phyloP scores from a whole-genome alignment of 1,140 invertebrate species.

The Brachionus koreanus region DNA sequence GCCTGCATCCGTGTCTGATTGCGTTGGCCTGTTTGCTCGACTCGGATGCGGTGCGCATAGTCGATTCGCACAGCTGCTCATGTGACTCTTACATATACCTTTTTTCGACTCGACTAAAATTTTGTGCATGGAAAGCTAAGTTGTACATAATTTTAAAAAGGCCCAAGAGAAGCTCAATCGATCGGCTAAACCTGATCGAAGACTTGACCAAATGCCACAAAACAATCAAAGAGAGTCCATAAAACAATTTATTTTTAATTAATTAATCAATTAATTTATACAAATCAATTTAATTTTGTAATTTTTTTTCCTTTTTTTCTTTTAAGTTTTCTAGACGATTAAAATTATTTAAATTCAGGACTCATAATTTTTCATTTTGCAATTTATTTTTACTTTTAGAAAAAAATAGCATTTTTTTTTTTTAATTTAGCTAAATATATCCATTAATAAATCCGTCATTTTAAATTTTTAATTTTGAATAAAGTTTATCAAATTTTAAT shows the following conservation, averaged over 20 bases:
- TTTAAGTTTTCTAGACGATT: not conserved
- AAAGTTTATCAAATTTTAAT: not conserved
- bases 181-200: conserved; percentile 12
- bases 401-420: not conserved
- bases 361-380: not conserved
- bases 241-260: not conserved
- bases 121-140: conserved; percentile 37
- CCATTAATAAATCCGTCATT: conserved; percentile 18
- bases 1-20: conserved; percentile 2
- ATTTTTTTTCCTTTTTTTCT: not conserved
- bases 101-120: conserved; percentile 34
- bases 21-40: conserved; percentile 18
- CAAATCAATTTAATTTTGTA: conserved; percentile 5
- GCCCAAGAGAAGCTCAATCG: conserved; percentile 6
- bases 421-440: not conserved
- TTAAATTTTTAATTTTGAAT: conserved; percentile 7
- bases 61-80: conserved; percentile 23
- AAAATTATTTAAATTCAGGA: not conserved
- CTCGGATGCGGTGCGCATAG: conserved; percentile 7
- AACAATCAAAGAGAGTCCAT: not conserved
- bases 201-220: conserved; percentile 34
- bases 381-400: not conserved
- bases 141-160: conserved; percentile 41
- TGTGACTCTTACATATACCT: conserved; percentile 27
- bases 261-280: not conserved